phyloP scores from a whole-genome alignment of 2,113 vertebrate genomes.

The Ochotona curzoniae region DNA sequence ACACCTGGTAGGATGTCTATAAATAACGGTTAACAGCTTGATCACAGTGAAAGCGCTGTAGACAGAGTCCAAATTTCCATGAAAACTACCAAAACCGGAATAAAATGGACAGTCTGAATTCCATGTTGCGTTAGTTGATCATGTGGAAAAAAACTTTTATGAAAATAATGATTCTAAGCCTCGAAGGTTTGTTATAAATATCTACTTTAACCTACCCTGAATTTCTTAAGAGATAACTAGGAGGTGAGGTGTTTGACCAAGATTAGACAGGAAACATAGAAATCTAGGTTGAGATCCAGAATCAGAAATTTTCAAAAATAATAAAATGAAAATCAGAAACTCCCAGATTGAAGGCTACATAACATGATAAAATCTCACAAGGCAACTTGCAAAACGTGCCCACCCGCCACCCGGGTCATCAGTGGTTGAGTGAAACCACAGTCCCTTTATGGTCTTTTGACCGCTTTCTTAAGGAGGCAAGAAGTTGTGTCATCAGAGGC shows the following conservation, averaged over 20 bases:
- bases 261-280: not conserved
- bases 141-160: constrained; percentile 11
- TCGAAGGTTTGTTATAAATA: constrained; percentile 38
- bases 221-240: constrained; percentile 37
- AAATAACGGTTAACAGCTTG: constrained; percentile 54
- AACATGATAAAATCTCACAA: not conserved
- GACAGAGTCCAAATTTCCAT: constrained; percentile 60
- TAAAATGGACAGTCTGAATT: constrained; percentile 41
- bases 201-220: not conserved
- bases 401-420: not conserved
- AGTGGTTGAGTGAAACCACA: not conserved
- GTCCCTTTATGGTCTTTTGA: not conserved
- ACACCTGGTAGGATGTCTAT: constrained; percentile 54
- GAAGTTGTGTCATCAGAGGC: not conserved
- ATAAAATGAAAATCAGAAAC: not conserved
- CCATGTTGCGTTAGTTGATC: constrained; percentile 50
- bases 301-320: not conserved
- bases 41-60: constrained; percentile 44
- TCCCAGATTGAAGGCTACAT: not conserved
- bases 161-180: constrained; percentile 42
- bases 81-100: constrained; percentile 71
- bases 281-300: not conserved
- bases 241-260: not conserved
- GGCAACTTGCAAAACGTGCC: not conserved
- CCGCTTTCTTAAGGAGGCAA: not conserved